These are phyloP conservation scores for Atherinomorus stipes DNA, from an alignment of 2,113 vertebrate genomes.

Conservation along the genomic window DNA sequence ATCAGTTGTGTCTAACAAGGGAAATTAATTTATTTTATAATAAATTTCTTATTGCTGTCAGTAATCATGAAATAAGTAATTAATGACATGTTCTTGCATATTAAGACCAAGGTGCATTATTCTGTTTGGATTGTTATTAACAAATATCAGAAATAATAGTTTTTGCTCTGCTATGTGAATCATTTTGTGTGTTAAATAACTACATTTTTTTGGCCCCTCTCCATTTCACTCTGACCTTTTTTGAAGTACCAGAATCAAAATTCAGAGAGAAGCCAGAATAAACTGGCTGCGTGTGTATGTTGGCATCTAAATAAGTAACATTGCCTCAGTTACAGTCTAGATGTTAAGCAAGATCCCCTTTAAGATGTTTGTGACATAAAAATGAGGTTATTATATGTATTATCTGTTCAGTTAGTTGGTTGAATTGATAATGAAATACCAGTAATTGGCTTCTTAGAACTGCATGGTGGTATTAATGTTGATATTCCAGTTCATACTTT, in stretches of 20 bases:
- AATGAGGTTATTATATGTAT: too few relatives aligned
- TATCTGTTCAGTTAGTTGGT: background rate
- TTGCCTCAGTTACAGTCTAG: background rate
- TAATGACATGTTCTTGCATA: background rate
- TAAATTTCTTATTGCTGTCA: background rate
- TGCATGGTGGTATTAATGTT: background rate
- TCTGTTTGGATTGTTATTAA: background rate
- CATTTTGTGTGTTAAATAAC: background rate
- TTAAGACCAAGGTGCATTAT: background rate
- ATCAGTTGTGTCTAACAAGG: background rate
- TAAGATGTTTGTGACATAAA: background rate
- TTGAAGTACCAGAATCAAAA: conserved; percentile 3
- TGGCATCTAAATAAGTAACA: too few relatives aligned
- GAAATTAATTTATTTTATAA: background rate
- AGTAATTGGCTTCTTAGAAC: background rate
- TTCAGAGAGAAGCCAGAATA: conserved; percentile 10
- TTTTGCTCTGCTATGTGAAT: background rate
- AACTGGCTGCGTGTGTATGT: background rate
- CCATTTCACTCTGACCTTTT: conserved; percentile 16
- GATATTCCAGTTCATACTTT: background rate
- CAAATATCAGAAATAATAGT: too few relatives aligned
- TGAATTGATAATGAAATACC: background rate
- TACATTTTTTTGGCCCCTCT: background rate
- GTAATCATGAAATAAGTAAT: conserved; percentile 11
- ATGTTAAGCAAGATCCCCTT: background rate